phyloP scores from a whole-genome alignment of 2,888 invertebrate genomes.

The Lamellibrachia columna region DNA sequence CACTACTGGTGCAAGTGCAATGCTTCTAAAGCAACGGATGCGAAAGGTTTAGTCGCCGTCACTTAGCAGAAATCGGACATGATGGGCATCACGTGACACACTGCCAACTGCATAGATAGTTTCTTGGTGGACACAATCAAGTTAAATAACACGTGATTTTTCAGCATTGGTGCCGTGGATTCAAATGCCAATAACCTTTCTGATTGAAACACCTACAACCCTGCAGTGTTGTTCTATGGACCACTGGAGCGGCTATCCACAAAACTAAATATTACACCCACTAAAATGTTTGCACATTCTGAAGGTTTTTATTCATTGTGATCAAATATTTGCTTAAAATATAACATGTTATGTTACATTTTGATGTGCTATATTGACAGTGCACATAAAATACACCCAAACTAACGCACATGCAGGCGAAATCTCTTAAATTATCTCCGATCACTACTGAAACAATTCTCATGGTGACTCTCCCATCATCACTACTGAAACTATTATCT shows the following conservation, averaged over 20 bases:
- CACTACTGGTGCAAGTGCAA: not conserved
- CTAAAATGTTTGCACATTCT: not conserved
- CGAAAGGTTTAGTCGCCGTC: not conserved
- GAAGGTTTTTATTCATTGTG: not conserved
- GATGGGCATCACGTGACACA: not conserved
- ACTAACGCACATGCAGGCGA: not conserved
- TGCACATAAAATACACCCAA: not conserved
- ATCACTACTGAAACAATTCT: not conserved
- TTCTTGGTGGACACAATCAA: not conserved
- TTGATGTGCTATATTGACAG: not conserved
- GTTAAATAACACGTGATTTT: not conserved
- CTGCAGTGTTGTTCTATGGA: not conserved
- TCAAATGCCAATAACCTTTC: slow-evolving; percentile 8
- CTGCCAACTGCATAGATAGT: not conserved
- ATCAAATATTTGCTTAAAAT: not conserved
- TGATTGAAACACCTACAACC: not conserved
- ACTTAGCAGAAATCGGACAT: not conserved
- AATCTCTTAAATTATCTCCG: not conserved
- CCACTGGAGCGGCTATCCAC: not conserved
- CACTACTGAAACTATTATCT: not conserved
- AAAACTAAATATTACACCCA: not conserved
- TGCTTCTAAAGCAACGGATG: not conserved
- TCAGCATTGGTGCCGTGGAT: not conserved
- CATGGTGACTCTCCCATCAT: not conserved
- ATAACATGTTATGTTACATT: not conserved